phyloP scores from a whole-genome alignment of 2,113 vertebrate species.

The Sardina pilchardus region DNA sequence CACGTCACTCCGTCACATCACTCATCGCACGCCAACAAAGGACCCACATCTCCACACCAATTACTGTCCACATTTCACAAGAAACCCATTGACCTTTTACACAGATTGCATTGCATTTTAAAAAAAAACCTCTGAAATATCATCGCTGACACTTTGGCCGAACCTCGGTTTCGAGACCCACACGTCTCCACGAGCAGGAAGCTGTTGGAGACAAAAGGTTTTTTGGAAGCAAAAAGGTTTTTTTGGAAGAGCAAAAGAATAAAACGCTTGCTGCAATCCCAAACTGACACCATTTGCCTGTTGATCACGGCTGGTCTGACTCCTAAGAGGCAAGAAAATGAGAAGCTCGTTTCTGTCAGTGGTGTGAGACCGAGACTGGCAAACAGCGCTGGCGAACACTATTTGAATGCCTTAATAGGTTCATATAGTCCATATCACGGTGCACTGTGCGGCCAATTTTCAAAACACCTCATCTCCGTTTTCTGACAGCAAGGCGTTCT shows the following conservation, averaged over 20 bases:
- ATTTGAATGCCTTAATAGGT: background rate
- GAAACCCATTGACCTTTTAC: conserved; percentile 28
- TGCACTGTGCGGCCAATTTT: background rate
- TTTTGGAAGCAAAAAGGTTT: background rate
- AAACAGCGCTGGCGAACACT: background rate
- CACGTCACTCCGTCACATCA: conserved; percentile 8
- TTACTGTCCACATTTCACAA: conserved; percentile 17
- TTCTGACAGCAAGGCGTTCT: background rate
- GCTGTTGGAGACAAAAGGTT: background rate
- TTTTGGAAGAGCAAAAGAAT: background rate
- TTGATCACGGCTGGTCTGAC: background rate
- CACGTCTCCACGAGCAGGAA: conserved; percentile 10
- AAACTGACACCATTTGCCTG: conserved; percentile 10
- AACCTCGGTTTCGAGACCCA: background rate
- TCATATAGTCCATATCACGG: background rate
- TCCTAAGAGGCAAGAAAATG: conserved; percentile 6
- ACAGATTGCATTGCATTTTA: background rate
- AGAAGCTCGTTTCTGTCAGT: conserved; percentile 4
- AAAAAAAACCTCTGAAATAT: background rate
- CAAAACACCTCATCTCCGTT: conserved; percentile 4
- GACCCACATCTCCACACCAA: conserved; percentile 4
- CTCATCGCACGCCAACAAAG: background rate
- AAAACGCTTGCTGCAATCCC: background rate
- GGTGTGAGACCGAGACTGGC: background rate
- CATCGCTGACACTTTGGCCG: background rate